Percentiles rank a stretch among this genome's conserved stretches.
These are phyloP conservation scores for Acronicta alni DNA, from an alignment of 2,888 invertebrate genomes.

Conservation along the genomic window DNA sequence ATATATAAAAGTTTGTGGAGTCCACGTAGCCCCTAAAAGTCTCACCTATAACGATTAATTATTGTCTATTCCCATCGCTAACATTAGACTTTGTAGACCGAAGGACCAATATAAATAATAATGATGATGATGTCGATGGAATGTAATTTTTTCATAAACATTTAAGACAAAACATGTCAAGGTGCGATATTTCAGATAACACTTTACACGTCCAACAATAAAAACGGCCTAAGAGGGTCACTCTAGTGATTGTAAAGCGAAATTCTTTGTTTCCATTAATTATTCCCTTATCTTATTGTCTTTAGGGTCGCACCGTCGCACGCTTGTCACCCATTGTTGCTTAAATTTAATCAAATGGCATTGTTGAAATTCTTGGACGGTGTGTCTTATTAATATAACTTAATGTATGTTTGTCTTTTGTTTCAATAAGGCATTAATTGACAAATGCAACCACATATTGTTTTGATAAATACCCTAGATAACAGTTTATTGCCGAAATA, in stretches of 20 bases:
- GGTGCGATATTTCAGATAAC: conserved; percentile 21
- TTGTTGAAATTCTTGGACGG: conserved; percentile 23
- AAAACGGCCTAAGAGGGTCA: conserved; percentile 36
- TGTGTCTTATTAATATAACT: conserved; percentile 2
- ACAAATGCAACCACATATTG: background rate
- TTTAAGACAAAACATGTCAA: conserved; percentile 14
- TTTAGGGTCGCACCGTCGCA: conserved; percentile 24
- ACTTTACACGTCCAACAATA: conserved; percentile 45
- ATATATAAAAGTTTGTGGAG: background rate
- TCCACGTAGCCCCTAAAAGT: background rate
- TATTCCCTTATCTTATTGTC: conserved; percentile 56
- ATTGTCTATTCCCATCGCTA: conserved; percentile 1
- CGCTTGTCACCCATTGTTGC: conserved; percentile 48
- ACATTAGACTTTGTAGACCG: background rate
- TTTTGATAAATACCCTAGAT: too few relatives aligned
- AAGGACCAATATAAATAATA: background rate
- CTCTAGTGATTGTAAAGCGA: conserved; percentile 26
- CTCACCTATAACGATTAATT: background rate
- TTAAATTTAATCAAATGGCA: conserved; percentile 50
- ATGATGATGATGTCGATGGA: background rate
- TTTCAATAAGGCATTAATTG: background rate
- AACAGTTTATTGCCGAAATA: too few relatives aligned
- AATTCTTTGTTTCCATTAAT: conserved; percentile 59
- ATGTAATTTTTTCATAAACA: background rate
- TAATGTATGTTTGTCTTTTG: background rate